Evolutionary conservation across 2,113 vertebrate species (phyloP), one percentile per base, ranked within the genome.

Genomic region (Malaclemys terrapin): DNA sequence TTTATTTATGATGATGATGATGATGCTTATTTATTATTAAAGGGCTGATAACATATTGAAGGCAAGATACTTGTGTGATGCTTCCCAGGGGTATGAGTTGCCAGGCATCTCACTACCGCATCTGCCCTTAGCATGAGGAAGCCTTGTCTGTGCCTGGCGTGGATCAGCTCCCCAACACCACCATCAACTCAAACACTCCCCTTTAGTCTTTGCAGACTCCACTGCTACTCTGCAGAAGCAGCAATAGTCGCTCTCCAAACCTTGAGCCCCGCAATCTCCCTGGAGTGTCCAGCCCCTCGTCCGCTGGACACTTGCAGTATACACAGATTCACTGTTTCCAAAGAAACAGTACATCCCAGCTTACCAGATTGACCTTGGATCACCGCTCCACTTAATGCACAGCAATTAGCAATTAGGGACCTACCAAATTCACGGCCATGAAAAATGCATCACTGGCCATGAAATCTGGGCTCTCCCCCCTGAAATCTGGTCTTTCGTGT

Each of bases 11-110:
- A 54, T 22, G 53, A 22, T 20, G 52, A 53, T 54, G 53, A 54
- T 54, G 52, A 53, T 54, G 20, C 20, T 54, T 22, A 5, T 89
- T 96, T 97, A 93, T 95, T 93, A 93, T 93, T 95, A 95, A 94
- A 93, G 47, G 84, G 69, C 85, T 95, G 95, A 96, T 95, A 97
- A 96, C 92, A 95, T 88, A 59, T 65, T 93, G 84, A 92, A 95
- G 93, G 89, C 89, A 95, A 95, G 91, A 89, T 92, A 89, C 85
- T 92, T 88, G 16, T 78, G 31, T 35, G 31, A n/a, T 35, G 17
- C 62, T 69, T 69, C 62, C 62, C 35, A 19, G 62, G 17, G 35
- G 6, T 69, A 69, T 17, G 35, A n/a, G 16, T 69, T 16, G 62
- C 31, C 17, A 17, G 16, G 35, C 35, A 69, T 7, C 62, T 69